phyloP scores from a whole-genome alignment of 2,797 vertebrate genomes.

The Malurus splendens region DNA sequence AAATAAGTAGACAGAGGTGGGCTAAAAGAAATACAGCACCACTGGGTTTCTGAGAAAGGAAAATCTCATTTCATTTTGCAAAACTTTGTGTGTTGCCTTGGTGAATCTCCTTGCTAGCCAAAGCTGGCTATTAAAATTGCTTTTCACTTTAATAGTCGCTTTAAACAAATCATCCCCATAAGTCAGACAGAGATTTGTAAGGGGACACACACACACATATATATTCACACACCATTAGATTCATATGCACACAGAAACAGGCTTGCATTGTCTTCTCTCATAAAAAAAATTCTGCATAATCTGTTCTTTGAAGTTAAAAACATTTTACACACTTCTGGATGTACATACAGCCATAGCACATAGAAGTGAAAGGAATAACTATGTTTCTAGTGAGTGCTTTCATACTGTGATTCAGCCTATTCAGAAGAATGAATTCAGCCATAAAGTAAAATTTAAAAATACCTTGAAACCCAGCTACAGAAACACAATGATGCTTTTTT shows the following conservation, averaged over 20 bases:
- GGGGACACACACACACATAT: not conserved
- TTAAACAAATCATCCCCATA: constrained; percentile 10
- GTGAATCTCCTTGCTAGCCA: not conserved
- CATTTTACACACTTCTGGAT: not conserved
- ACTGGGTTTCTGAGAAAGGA: not conserved
- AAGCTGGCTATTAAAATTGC: not conserved
- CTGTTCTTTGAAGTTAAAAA: not conserved
- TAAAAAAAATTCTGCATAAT: not conserved
- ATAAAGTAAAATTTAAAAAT: not conserved
- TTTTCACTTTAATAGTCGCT: not conserved
- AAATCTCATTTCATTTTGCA: not conserved
- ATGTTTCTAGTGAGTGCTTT: not conserved
- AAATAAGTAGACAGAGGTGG: not conserved
- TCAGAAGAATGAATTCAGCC: not conserved
- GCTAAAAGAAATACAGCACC: constrained; percentile 20
- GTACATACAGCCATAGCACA: not conserved
- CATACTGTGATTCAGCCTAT: not conserved
- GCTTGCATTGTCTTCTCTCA: not conserved
- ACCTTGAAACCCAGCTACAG: not conserved
- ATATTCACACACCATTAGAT: not conserved
- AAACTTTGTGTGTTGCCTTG: constrained; percentile 25
- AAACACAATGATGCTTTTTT: not conserved
- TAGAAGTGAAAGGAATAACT: not conserved
- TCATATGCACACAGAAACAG: not conserved
- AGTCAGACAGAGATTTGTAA: not conserved